A percentile compares a stretch with the other conserved stretches of the same genome.
These are phyloP conservation scores for Eupeodes latifasciatus DNA, from an alignment of 2,888 invertebrate genomes.

Conservation along the genomic window DNA sequence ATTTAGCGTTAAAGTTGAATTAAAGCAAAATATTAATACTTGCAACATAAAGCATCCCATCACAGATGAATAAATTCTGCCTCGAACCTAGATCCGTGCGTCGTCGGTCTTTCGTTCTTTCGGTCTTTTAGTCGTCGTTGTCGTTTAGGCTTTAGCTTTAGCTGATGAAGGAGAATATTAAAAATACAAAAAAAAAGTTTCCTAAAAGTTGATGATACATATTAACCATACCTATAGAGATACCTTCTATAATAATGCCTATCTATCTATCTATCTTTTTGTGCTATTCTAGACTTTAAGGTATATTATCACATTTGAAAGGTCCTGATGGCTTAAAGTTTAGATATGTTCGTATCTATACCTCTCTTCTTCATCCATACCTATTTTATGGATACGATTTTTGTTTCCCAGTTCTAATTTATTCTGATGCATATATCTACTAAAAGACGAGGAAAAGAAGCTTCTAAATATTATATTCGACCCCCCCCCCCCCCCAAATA, in stretches of 20 bases:
- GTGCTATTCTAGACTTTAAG: neutral
- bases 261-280: constrained; percentile 34
- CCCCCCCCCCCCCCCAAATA: neutral
- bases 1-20: constrained; percentile 42
- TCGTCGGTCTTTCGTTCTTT: neutral
- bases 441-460: neutral
- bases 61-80: constrained; percentile 26
- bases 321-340: constrained; percentile 11
- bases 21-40: constrained; percentile 34
- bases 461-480: neutral
- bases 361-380: too few species aligned
- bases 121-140: too few species aligned
- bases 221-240: too few species aligned
- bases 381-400: too few species aligned
- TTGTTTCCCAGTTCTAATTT: too few species aligned
- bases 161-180: neutral
- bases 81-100: too few species aligned
- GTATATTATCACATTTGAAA: constrained; percentile 29
- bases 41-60: constrained; percentile 34
- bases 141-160: neutral
- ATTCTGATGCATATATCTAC: too few species aligned
- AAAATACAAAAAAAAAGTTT: neutral
- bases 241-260: neutral
- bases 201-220: constrained; percentile 2
- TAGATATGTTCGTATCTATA: neutral